Evolutionary conservation across 2,113 vertebrate genomes (phyloP).

Genomic region (Oxygymnocypris stewartii): DNA sequence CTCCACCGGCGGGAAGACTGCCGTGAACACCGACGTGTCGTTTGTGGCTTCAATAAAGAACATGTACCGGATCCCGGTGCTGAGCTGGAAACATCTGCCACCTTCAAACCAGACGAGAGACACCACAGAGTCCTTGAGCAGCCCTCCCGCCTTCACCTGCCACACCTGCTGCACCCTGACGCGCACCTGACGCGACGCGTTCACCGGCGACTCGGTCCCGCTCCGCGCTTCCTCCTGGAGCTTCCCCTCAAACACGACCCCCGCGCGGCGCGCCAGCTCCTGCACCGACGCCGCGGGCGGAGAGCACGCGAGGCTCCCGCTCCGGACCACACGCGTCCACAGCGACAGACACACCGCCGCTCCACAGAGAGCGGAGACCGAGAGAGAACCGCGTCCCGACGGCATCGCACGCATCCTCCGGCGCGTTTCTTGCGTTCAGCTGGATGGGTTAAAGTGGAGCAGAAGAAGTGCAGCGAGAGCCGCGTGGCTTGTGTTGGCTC

Average conservation of each 20-base stretch:
- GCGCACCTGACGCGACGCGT: slow-evolving; percentile 56
- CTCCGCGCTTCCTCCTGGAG: slow-evolving; percentile 61
- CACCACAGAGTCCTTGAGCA: slow-evolving; percentile 75
- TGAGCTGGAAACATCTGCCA: slow-evolving; percentile 67
- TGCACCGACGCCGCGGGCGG: slow-evolving; percentile 33
- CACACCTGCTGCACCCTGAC: slow-evolving; percentile 81
- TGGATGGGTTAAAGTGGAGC: not conserved
- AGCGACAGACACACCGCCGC: slow-evolving; percentile 49
- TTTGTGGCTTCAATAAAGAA: slow-evolving; percentile 81
- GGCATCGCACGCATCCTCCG: slow-evolving; percentile 49
- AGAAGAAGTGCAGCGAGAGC: not conserved
- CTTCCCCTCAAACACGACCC: slow-evolving; percentile 79
- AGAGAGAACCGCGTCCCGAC: slow-evolving; percentile 42
- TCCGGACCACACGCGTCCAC: slow-evolving; percentile 42
- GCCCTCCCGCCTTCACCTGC: slow-evolving; percentile 75
- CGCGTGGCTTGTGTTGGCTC: not conserved
- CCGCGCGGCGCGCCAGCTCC: slow-evolving; percentile 69
- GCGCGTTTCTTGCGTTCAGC: not conserved
- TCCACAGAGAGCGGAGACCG: slow-evolving; percentile 50
- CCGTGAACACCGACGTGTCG: slow-evolving; percentile 70
- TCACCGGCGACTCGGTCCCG: slow-evolving; percentile 2
- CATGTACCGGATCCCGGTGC: slow-evolving; percentile 74
- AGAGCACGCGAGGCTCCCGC: slow-evolving; percentile 34
- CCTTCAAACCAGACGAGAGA: slow-evolving; percentile 67
- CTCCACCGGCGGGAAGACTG: slow-evolving; percentile 76